Percentiles rank a stretch among this genome's conserved stretches.
Conservation (phyloP, 2,797 vertebrate genomes). For the Vultur gryphus region DNA sequence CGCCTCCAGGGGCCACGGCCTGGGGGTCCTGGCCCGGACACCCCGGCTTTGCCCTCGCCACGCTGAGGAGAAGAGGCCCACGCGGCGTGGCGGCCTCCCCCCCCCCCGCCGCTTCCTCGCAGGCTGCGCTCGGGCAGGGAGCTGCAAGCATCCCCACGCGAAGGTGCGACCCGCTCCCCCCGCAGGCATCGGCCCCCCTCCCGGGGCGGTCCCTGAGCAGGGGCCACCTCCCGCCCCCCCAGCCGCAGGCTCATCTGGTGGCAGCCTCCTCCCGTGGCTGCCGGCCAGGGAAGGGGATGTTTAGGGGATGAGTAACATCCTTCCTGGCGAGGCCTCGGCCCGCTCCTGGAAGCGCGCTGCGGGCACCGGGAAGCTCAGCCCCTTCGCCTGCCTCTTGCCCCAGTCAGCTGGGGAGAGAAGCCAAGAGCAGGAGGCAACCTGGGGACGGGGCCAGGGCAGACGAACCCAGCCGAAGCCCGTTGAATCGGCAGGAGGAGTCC, state of each 20-base stretch:
- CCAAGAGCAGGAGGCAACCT: neutral
- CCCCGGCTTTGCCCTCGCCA: too few relatives aligned
- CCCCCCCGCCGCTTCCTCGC: neutral
- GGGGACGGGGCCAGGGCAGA: neutral
- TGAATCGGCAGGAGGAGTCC: neutral
- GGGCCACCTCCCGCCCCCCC: neutral
- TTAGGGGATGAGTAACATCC: slow-evolving; percentile 54
- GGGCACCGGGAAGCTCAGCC: neutral
- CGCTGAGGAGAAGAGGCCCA: neutral
- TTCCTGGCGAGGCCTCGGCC: slow-evolving; percentile 36
- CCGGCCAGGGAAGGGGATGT: neutral
- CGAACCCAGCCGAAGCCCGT: neutral
- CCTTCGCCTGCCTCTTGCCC: neutral
- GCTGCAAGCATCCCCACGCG: accelerated
- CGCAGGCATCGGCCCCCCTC: neutral
- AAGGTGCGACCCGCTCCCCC: neutral
- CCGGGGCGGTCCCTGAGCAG: neutral
- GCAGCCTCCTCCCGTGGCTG: neutral
- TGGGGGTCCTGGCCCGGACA: neutral
- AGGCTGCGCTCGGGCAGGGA: neutral
- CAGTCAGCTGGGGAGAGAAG: neutral
- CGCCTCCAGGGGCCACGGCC: neutral
- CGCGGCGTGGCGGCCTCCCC: accelerated
- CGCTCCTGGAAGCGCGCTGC: neutral
- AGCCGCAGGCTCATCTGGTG: neutral